Evolutionary conservation across 2,113 vertebrate species (phyloP), one percentile per base, ranked within the genome.

Genomic region (Clarias macrocephalus): DNA sequence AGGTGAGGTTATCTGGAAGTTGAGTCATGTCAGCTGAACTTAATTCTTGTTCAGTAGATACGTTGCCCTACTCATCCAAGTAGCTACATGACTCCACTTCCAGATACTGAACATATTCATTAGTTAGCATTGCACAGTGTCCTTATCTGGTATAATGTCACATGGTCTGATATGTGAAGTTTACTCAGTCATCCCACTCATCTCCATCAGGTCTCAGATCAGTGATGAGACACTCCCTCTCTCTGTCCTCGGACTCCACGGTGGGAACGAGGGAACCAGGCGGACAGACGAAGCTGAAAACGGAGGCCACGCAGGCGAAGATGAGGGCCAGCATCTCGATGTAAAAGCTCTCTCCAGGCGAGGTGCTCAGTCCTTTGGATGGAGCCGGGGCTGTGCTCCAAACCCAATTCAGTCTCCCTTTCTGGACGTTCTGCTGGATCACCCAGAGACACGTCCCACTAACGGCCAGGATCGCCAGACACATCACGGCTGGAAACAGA

Each of bases 291-390:
- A 84, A n/a, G 63, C 91, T 89, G 12, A 90, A 37, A 5, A 7
- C 25, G 0, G 75, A 60, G 3, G 93, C 92, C 42, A 65, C 0
- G 0, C 88, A 0, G 16, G 93, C 90, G 75, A 92, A 91, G 57
- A 91, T 0, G 5, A 91, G 79, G 16, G 88, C 90, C 18, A 87
- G 25, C 0, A 92, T 37, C 25, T 88, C 80, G 37, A 94, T 88
- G 54, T 83, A 90, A 52, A 92, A 91, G 54, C 93, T 94, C 65
- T 93, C 93, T 23, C 93, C 93, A 5, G 54, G 90, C 25, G 0
- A 9, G 2, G n/a, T 33, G 2, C 48, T 60, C 28, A 87, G 18
- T 63, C 18, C 83, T 5, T 19, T 18, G 28, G 70, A 8, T 30
- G 28, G 48, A 66, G 79, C 33, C 1, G 66, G 77, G 33, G 82